Evolutionary conservation across 2,888 invertebrate genomes (phyloP).

Genomic region (Calephelis perditalis): DNA sequence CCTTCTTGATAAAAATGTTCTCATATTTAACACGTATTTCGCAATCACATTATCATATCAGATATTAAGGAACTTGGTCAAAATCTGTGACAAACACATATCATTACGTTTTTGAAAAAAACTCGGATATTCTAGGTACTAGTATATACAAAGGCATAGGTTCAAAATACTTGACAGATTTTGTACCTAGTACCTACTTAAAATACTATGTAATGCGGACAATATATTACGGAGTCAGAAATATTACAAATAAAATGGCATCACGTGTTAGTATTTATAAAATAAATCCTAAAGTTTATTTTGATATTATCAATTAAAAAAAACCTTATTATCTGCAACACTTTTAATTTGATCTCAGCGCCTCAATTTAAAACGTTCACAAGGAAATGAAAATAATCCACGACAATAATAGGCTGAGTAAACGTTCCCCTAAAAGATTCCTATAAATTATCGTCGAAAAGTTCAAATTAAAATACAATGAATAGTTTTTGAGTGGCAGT

Average conservation of each 20-base stretch:
- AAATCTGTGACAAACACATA: no score
- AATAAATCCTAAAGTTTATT: conserved; percentile 1
- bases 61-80: no score
- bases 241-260: not conserved
- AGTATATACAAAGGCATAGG: no score
- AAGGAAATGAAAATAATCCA: conserved; percentile 64
- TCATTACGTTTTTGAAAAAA: no score
- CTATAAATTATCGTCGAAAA: conserved; percentile 77
- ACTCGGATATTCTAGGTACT: no score
- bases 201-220: not conserved
- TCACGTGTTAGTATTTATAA: not conserved
- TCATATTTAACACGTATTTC: no score
- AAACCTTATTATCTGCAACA: conserved; percentile 27
- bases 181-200: not conserved
- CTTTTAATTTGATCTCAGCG: conserved; percentile 37
- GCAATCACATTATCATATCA: no score
- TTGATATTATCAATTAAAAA: not conserved
- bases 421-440: conserved; percentile 67
- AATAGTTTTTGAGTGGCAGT: conserved; percentile 77
- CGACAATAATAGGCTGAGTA: conserved; percentile 70
- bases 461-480: conserved; percentile 79
- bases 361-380: conserved; percentile 52
- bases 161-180: no score
- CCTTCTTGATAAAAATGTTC: no score
- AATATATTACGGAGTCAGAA: no score